phyloP scores from a whole-genome alignment of 2,113 vertebrate genomes.

The Catharus minimus region DNA sequence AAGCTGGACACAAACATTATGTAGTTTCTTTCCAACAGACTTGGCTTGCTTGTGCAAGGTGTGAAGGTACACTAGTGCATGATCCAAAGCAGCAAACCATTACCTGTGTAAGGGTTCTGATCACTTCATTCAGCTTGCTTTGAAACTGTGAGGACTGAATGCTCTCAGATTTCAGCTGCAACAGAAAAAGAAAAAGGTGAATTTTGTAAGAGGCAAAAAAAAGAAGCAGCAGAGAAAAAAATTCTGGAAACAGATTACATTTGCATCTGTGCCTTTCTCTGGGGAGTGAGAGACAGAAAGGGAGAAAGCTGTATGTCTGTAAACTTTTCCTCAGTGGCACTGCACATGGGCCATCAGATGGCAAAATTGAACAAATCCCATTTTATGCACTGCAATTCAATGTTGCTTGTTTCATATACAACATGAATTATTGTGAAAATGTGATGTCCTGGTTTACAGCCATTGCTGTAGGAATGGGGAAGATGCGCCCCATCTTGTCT shows the following conservation, averaged over 20 bases:
- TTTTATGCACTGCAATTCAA: not conserved
- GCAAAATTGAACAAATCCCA: not conserved
- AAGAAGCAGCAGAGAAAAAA: not conserved
- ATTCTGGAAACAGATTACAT: not conserved
- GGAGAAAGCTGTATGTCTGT: not conserved
- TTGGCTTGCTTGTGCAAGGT: not conserved
- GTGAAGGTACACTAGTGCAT: not conserved
- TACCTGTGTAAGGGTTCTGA: slow-evolving; percentile 89
- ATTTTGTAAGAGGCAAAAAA: not conserved
- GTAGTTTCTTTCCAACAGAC: not conserved
- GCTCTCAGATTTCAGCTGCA: slow-evolving; percentile 83
- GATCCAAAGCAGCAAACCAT: not conserved
- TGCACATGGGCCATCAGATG: not conserved
- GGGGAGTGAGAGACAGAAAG: not conserved
- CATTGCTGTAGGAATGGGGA: not conserved
- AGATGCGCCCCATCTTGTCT: not conserved
- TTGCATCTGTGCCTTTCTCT: not conserved
- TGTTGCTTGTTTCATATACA: not conserved
- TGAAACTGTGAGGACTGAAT: slow-evolving; percentile 87
- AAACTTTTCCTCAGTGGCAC: not conserved
- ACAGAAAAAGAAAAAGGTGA: not conserved
- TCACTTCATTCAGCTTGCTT: slow-evolving; percentile 87
- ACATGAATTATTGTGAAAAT: not conserved
- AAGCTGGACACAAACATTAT: not conserved
- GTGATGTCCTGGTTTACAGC: not conserved